phyloP scores from a whole-genome alignment of 2,113 vertebrate species.

The Phalacrocorax carbo region DNA sequence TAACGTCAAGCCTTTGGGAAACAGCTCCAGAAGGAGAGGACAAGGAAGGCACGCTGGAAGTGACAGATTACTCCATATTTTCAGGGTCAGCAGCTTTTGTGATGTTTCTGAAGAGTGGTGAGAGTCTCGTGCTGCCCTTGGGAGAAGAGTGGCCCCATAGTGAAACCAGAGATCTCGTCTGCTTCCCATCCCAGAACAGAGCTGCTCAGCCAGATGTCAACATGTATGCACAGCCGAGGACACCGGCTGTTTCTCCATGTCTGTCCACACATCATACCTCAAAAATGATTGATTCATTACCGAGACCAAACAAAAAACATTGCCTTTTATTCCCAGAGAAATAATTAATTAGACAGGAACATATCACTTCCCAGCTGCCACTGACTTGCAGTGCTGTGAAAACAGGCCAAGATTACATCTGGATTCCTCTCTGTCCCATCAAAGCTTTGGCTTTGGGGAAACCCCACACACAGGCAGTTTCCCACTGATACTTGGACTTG shows the following conservation, averaged over 20 bases:
- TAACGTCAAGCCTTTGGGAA: neutral
- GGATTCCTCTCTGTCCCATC: neutral
- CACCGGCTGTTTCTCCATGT: neutral
- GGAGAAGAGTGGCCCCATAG: neutral
- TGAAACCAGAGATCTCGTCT: neutral
- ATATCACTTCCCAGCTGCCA: neutral
- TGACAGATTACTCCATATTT: neutral
- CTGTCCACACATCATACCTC: neutral
- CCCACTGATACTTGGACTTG: rapidly evolving
- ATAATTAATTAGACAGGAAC: neutral
- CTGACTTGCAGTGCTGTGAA: neutral
- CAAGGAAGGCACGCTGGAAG: neutral
- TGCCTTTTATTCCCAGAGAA: neutral
- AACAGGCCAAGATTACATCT: neutral
- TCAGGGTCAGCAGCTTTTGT: neutral
- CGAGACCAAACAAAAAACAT: neutral
- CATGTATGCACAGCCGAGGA: rapidly evolving
- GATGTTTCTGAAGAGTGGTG: neutral
- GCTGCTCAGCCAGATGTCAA: neutral
- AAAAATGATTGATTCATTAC: neutral
- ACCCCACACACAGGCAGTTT: neutral
- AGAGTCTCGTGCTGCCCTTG: neutral
- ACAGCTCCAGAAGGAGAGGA: neutral
- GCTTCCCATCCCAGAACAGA: neutral
- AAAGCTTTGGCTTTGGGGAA: neutral